Conservation (phyloP, 2,888 invertebrate genomes). For the Drosophila mettleri region DNA sequence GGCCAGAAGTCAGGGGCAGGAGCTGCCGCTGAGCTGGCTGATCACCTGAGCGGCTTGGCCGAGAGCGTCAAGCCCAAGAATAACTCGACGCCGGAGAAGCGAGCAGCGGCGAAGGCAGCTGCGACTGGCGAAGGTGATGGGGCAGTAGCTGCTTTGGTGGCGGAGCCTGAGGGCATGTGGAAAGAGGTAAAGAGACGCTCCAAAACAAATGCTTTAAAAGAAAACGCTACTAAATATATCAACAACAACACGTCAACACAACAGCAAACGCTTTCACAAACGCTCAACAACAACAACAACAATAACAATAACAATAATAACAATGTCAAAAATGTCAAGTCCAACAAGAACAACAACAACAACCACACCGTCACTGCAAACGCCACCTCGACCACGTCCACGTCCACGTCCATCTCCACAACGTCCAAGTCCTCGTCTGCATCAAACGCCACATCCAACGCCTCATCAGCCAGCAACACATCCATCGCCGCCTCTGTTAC, state of each 20-base stretch:
- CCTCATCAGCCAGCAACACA: conserved; percentile 48
- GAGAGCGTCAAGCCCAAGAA: conserved; percentile 81
- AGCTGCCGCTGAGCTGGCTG: conserved; percentile 80
- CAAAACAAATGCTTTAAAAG: conserved; percentile 86
- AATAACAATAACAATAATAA: conserved; percentile 55
- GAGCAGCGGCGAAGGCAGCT: conserved; percentile 40
- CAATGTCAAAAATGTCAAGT: conserved; percentile 49
- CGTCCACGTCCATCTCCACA: conserved; percentile 59
- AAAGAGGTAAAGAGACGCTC: conserved; percentile 88
- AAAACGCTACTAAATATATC: conserved; percentile 82
- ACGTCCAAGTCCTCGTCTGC: conserved; percentile 55
- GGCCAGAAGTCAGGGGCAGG: conserved; percentile 50
- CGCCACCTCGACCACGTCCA: conserved; percentile 55
- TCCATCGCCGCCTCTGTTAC: conserved; percentile 52
- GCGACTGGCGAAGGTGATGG: conserved; percentile 40
- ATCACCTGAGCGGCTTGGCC: conserved; percentile 83
- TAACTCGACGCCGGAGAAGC: conserved; percentile 72
- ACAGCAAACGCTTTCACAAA: conserved; percentile 79
- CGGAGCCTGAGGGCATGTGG: conserved; percentile 83
- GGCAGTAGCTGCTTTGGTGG: conserved; percentile 68
- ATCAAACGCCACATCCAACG: conserved; percentile 65
- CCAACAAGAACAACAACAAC: conserved; percentile 42
- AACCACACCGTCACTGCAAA: conserved; percentile 48
- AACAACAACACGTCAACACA: conserved; percentile 69
- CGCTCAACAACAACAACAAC: conserved; percentile 69